Evolutionary conservation across 2,113 vertebrate species (phyloP), one percentile per base, ranked within the genome.

Genomic region (Maccullochella peelii): DNA sequence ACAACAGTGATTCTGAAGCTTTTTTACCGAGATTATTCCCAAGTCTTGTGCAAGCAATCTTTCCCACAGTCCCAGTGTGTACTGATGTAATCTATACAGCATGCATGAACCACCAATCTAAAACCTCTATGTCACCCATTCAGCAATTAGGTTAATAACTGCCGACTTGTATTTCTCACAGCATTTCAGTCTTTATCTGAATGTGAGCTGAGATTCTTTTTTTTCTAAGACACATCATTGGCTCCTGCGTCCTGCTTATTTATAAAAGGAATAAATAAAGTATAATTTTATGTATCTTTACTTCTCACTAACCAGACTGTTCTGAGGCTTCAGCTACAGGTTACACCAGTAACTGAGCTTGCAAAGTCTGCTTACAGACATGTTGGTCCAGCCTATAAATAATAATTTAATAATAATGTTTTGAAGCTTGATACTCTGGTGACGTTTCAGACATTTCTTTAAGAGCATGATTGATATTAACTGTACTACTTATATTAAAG

Each of bases 91-190:
- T 62, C 15, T 33, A 18, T 55, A 33, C 4, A 55, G 30, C 42
- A 70, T 63, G 68, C 38, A 59, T 27, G 30, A 57, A 18, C 12
- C 86, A 80, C 61, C 54, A 12, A 55, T 38, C 18, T 52, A 4
- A 50, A 82, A 44, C 54, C 55, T 49, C 38, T 63, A 42, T 61
- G 38, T 47, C 73, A 71, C 16, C 62, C 36, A 52, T 25, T 33
- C 23, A 59, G 11, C 1, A 9, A 7, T 36, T 4, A 79, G 36
- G 50, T 67, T 44, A 18, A 57, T 16, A 30, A 54, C 44, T 36
- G 33, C 1, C 2, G 21, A 65, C 33, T 65, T 27, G 9, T 33
- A 27, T 23, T 54, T 61, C 9, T n/a, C n/a, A 38, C 40, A 65
- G n/a, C 33, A 57, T 36, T 49, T 1, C 36, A 25, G 8, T 16